Evolutionary conservation across 2,888 invertebrate species (phyloP).

Genomic region (Ptychoptera albimana): DNA sequence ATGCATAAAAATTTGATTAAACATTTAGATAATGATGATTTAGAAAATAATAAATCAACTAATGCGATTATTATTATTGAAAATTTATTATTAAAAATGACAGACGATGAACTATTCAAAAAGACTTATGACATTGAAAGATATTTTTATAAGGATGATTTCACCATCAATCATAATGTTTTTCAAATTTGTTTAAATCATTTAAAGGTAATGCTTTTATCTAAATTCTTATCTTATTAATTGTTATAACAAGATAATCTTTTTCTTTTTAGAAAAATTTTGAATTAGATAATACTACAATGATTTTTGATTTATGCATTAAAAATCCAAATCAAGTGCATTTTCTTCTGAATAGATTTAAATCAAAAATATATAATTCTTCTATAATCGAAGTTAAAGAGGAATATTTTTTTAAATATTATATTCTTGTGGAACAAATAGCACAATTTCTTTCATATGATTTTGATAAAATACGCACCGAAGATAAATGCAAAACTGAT

Average conservation of each 20-base stretch:
- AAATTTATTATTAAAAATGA: conserved; percentile 4
- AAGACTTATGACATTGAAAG: conserved; percentile 5
- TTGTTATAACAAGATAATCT: background rate
- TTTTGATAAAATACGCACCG: background rate
- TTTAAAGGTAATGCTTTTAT: background rate
- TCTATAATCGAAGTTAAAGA: conserved; percentile 36
- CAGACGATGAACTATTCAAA: conserved; percentile 6
- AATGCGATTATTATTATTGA: conserved; percentile 5
- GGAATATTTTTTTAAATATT: conserved; percentile 38
- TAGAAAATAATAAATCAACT: no score
- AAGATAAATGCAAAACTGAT: conserved; percentile 10
- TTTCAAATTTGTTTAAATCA: conserved; percentile 7
- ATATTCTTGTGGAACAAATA: conserved; percentile 12
- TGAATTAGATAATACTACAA: background rate
- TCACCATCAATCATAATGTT: background rate
- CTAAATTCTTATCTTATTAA: no score
- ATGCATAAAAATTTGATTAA: no score
- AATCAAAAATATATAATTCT: conserved; percentile 32
- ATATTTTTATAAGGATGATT: conserved; percentile 1
- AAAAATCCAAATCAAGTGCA: conserved; percentile 36
- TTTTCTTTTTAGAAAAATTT: background rate
- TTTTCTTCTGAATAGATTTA: conserved; percentile 34
- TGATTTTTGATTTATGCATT: conserved; percentile 20
- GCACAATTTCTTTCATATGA: background rate
- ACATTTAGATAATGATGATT: no score